Evolutionary conservation across 2,113 vertebrate species (phyloP).

Genomic region (Camarhynchus parvulus): DNA sequence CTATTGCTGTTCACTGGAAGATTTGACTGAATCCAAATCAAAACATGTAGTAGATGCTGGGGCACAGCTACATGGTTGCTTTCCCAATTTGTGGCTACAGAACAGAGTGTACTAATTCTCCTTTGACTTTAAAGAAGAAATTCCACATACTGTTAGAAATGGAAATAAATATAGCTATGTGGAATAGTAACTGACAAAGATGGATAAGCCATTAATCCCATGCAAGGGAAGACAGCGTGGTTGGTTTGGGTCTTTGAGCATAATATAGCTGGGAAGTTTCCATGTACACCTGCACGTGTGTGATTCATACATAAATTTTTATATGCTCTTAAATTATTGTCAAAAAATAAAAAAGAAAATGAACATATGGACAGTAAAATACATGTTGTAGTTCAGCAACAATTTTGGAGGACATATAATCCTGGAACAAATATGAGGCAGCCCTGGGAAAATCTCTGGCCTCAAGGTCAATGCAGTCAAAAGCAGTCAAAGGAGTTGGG

Average conservation of each 20-base stretch:
- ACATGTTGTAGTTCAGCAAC: not conserved
- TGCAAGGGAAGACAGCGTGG: not conserved
- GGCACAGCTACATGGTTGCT: not conserved
- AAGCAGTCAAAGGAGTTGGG: not conserved
- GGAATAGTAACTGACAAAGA: not conserved
- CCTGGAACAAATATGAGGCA: not conserved
- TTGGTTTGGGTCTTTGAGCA: not conserved
- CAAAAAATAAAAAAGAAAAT: not conserved
- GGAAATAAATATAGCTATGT: not conserved
- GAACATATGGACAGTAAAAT: not conserved
- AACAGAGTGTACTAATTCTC: not conserved
- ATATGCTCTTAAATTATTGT: not conserved
- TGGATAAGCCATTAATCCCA: not conserved
- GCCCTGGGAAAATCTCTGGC: not conserved
- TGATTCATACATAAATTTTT: not conserved
- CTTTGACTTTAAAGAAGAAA: not conserved
- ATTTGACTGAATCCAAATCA: not conserved
- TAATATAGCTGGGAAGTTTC: not conserved
- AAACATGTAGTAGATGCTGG: not conserved
- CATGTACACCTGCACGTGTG: not conserved
- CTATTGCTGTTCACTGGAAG: not conserved
- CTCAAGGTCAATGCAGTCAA: not conserved
- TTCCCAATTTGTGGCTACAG: not conserved
- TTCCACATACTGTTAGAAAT: not conserved
- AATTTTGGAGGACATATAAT: not conserved